Evolutionary conservation across 2,113 vertebrate species (phyloP), one percentile per base, ranked within the genome.

Genomic region (Lepisosteus oculatus): DNA sequence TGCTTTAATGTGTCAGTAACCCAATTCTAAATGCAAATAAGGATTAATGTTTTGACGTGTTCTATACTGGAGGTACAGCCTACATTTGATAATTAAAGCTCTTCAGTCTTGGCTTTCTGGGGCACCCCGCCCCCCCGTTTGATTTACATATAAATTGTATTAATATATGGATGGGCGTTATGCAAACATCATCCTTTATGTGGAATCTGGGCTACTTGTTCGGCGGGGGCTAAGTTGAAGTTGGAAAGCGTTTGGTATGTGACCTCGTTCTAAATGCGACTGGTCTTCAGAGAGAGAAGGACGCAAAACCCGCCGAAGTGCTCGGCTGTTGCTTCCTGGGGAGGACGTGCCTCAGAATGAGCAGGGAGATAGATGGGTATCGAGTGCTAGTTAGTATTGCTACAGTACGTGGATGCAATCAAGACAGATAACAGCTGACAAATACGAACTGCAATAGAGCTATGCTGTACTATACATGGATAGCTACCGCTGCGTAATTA

Each of bases 231-330:
- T 51, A 9, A 51, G 47, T 9, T 51, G 1, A 51, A 45, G 9
- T 43, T 47, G 61, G 43, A 45, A 59, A 42, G 55, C 65, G 14
- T 44, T 55, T 51, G 71, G 44, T 67, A 15, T 63, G 43, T 73
- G 65, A 73, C 72, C 72, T 73, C 61, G 72, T 73, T 73, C 65
- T 57, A 59, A 65, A 72, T 55, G 57, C 55, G 42, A 43, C 51
- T 57, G 47, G 51, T 42, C 15, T 67, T 17, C 13, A 14, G 57
- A 13, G 9, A 56, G 54, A 73, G 72, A 61, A 73, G 65, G 47
- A 44, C n/a, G 45, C 43, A 57, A 61, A 51, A 51, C 5, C 5
- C 47, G 8, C 47, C 8, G 47, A 51, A 51, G 4, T 51, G 47
- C 47, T 51, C 8, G 47, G 1, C 2, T 9, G 47, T 5, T 5